These are phyloP conservation scores for Acridotheres tristis DNA, from an alignment of 2,797 vertebrate species.

Conservation along the genomic window DNA sequence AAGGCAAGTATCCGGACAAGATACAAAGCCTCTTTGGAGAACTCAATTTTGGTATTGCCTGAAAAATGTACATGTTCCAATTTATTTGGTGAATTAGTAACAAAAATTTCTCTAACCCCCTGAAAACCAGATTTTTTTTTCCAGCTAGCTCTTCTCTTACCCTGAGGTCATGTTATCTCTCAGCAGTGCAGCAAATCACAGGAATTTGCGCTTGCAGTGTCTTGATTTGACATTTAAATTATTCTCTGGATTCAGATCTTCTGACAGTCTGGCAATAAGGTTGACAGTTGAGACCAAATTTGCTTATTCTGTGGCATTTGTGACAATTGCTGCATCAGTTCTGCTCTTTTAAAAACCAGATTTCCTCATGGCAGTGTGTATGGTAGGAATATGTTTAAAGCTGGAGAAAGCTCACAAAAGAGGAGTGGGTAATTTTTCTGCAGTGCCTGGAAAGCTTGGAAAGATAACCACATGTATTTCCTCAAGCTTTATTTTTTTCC, in stretches of 20 bases:
- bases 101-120: neutral
- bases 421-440: neutral
- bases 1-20: neutral
- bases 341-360: conserved; percentile 50
- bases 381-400: conserved; percentile 31
- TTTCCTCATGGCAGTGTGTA: conserved; percentile 16
- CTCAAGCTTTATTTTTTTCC: conserved; percentile 31
- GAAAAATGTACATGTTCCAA: neutral
- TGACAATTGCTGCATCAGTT: conserved; percentile 19
- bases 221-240: conserved; percentile 68
- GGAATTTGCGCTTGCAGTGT: conserved; percentile 20
- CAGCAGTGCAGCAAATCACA: conserved; percentile 14
- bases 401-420: conserved; percentile 17
- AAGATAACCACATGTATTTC: conserved; percentile 37
- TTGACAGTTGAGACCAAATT: conserved; percentile 53
- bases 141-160: conserved; percentile 7
- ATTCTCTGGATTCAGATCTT: conserved; percentile 50
- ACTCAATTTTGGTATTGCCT: neutral
- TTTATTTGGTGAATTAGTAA: neutral
- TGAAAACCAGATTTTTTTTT: neutral
- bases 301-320: conserved; percentile 55
- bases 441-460: conserved; percentile 2
- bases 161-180: conserved; percentile 26
- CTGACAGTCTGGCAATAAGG: conserved; percentile 54
- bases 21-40: neutral